A percentile compares a stretch with the other conserved stretches of the same genome.
phyloP scores from a whole-genome alignment of 1,140 invertebrate genomes.

The Atta colombica region DNA sequence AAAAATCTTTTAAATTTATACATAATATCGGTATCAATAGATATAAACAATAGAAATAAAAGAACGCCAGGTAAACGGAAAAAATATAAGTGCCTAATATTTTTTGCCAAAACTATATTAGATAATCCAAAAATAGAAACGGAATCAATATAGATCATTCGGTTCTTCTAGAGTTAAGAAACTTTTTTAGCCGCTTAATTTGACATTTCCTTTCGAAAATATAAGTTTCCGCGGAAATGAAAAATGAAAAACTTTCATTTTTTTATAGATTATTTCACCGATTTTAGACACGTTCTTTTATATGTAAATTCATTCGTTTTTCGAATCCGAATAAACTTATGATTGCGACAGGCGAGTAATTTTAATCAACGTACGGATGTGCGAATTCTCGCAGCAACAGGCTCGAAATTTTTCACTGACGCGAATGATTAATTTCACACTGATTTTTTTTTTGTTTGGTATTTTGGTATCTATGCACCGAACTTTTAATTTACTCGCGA shows the following conservation, averaged over 20 bases:
- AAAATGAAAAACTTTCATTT: neutral
- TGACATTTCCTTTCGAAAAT: neutral
- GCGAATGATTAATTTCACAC: slow-evolving; percentile 50
- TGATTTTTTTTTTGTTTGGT: slow-evolving; percentile 42
- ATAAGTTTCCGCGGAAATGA: neutral
- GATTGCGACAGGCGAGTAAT: slow-evolving; percentile 26
- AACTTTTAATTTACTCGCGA: slow-evolving; percentile 60
- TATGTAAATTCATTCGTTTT: neutral
- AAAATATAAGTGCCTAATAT: too few species aligned
- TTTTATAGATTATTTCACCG: neutral
- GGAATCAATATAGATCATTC: too few species aligned
- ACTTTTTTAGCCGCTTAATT: neutral
- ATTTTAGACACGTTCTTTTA: neutral
- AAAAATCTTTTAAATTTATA: too few species aligned
- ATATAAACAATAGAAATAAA: too few species aligned
- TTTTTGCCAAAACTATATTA: too few species aligned
- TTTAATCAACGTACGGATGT: slow-evolving; percentile 38
- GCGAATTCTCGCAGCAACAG: slow-evolving; percentile 43
- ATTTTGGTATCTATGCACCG: slow-evolving; percentile 18
- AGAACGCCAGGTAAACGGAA: too few species aligned
- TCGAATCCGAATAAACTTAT: neutral
- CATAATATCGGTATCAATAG: too few species aligned
- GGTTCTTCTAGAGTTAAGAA: neutral
- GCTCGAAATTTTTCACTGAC: slow-evolving; percentile 50
- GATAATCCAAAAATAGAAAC: too few species aligned